phyloP scores from a whole-genome alignment of 2,113 vertebrate species.

The Sorex araneus region DNA sequence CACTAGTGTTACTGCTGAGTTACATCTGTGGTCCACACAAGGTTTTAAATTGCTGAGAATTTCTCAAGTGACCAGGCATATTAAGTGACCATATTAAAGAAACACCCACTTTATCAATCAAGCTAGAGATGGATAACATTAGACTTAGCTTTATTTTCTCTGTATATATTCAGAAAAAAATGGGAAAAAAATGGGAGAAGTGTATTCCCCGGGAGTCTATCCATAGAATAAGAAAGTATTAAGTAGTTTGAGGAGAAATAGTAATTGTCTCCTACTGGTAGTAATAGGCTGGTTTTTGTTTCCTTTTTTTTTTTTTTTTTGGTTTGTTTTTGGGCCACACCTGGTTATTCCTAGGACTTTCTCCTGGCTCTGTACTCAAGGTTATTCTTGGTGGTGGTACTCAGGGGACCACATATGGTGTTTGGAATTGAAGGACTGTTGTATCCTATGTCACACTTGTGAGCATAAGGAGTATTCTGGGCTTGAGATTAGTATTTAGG shows the following conservation, averaged over 20 bases:
- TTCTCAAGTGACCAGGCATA: background rate
- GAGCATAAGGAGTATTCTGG: background rate
- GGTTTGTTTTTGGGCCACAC: too few relatives aligned
- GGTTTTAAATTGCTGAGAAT: background rate
- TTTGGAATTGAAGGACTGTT: background rate
- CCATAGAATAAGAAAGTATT: too few relatives aligned
- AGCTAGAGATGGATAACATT: background rate
- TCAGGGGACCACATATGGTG: too few relatives aligned
- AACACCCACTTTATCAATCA: background rate
- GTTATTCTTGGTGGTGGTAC: too few relatives aligned
- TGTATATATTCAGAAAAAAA: background rate
- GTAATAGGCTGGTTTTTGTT: background rate
- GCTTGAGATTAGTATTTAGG: constrained; percentile 28
- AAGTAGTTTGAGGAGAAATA: background rate
- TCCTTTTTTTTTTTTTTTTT: too few relatives aligned
- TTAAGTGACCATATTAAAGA: constrained; percentile 27
- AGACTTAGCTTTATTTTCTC: constrained; percentile 47
- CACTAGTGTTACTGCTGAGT: too few relatives aligned
- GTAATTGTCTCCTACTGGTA: background rate
- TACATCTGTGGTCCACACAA: too few relatives aligned
- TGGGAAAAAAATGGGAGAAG: background rate
- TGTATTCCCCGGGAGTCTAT: too few relatives aligned
- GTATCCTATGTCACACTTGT: constrained; percentile 26
- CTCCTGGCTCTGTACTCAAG: too few relatives aligned
- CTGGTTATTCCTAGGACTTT: too few relatives aligned